Percentiles rank a stretch among this genome's conserved stretches.
Conservation (phyloP, 1,140 invertebrate genomes). For the Coboldia fuscipes region DNA sequence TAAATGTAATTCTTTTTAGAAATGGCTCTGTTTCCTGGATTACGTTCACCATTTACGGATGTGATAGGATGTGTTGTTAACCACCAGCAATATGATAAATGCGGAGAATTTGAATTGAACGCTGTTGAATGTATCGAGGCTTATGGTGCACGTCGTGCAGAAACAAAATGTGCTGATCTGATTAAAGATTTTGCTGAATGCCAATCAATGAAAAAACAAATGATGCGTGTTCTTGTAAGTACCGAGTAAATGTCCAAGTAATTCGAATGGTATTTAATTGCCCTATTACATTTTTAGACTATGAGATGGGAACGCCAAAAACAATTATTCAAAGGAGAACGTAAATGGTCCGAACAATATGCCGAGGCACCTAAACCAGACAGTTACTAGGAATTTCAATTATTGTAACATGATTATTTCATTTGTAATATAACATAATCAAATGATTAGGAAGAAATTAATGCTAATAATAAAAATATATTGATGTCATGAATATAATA, state of each 20-base stretch:
- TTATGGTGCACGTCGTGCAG: slow-evolving; percentile 35
- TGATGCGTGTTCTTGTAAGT: slow-evolving; percentile 26
- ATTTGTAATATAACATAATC: too few relatives aligned
- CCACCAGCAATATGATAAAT: slow-evolving; percentile 33
- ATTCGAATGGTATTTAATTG: not conserved
- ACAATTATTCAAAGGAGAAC: slow-evolving; percentile 25
- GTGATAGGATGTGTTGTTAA: slow-evolving; percentile 34
- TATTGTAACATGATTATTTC: too few relatives aligned
- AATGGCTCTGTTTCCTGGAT: slow-evolving; percentile 31
- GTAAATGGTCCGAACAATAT: slow-evolving; percentile 21
- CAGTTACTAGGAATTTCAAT: too few relatives aligned
- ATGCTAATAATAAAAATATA: too few relatives aligned
- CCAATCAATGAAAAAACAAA: slow-evolving; percentile 29
- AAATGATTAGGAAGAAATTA: too few relatives aligned
- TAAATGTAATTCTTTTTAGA: too few relatives aligned
- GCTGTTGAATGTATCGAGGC: slow-evolving; percentile 50
- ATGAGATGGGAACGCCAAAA: slow-evolving; percentile 30
- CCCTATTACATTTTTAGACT: slow-evolving; percentile 13
- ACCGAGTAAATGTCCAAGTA: not conserved
- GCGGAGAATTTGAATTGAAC: slow-evolving; percentile 38
- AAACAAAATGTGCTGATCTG: slow-evolving; percentile 29
- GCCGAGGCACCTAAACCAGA: slow-evolving; percentile 23
- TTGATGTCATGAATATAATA: too few relatives aligned
- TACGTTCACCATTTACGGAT: slow-evolving; percentile 42
- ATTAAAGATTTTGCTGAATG: slow-evolving; percentile 47